A percentile compares a stretch with the other conserved stretches of the same genome.
These are phyloP conservation scores for Orchestia grillus DNA, from an alignment of 1,140 invertebrate species.

Conservation along the genomic window DNA sequence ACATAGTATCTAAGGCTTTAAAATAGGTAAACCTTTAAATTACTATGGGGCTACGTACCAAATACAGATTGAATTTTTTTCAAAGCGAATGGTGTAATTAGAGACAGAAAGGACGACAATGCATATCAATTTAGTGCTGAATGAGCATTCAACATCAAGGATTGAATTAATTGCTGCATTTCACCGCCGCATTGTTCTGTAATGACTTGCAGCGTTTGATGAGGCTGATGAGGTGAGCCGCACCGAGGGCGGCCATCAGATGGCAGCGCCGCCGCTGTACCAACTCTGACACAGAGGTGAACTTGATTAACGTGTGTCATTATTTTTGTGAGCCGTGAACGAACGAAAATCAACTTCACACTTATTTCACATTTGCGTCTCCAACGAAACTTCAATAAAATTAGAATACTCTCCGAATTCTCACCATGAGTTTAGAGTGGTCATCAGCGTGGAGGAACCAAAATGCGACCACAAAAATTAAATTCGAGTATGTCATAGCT, in stretches of 20 bases:
- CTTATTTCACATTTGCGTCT: not conserved
- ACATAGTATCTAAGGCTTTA: not conserved
- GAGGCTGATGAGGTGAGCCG: not conserved
- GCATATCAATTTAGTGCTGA: not conserved
- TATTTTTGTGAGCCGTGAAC: not conserved
- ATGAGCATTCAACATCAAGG: not conserved
- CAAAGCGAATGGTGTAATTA: not conserved
- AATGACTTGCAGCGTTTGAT: not conserved
- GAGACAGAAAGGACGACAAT: not conserved
- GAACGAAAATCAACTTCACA: not conserved
- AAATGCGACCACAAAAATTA: not conserved
- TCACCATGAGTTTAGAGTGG: not conserved
- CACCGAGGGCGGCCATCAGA: not conserved
- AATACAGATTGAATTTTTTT: not conserved
- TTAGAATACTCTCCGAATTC: not conserved
- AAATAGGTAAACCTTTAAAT: not conserved
- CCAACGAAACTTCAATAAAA: not conserved
- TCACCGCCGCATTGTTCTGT: not conserved
- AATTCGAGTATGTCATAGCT: too few species aligned
- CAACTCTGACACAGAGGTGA: not conserved
- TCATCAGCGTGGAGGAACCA: not conserved
- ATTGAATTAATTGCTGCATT: not conserved
- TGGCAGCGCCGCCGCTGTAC: not conserved
- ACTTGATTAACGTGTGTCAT: not conserved
- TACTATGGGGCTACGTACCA: not conserved